Base-by-base conservation (phyloP, 2,888 invertebrate genomes). In the Eupithecia dodoneata region DNA sequence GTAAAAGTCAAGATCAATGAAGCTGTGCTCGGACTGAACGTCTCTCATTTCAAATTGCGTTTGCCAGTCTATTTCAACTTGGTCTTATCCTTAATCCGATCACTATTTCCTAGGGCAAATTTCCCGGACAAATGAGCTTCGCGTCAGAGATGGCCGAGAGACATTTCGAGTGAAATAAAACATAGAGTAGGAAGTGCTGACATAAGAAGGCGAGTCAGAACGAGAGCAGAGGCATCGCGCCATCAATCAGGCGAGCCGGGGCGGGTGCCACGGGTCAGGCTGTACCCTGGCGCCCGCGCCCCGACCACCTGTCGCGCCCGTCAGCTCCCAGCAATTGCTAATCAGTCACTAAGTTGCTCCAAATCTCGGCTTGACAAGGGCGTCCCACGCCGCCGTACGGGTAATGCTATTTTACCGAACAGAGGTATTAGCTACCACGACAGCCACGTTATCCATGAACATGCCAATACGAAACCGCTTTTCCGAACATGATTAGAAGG, bases 291-390 rank as follows among this genome's bases (percentile, higher is more conserved):
- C 85, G 83, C 81, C 84, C 83, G 85, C 85, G 81, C 88, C 88
- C 90, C 91, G 90, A 91, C 93, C 92, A 93, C 94, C 94, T 94
- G 94, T 93, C 94, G 94, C 93, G 88, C 89, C 78, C 88, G 88
- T 88, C 90, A 90, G 88, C 90, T 89, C 89, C 87, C 90, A 92
- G 88, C 91, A 91, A 92, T 92, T 92, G 93, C 94, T 94, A 94
- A 94, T 94, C 94, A 94, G 94, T 94, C 94, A 94, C 93, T 93
- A 93, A 93, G 92, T 92, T 91, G 90, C 90, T 89, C 91, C 90
- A 93, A 94, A 94, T 94, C 94, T 94, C 93, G 87, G 91, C 86
- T 83, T 89, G 91, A 91, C 91, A 91, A 88, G 88, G 87, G 87
- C 88, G 87, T 87, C 79, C 86, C 70, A 30, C 47, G 18, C 87